These are phyloP conservation scores for Apus apus DNA, from an alignment of 2,113 vertebrate species.

Conservation along the genomic window DNA sequence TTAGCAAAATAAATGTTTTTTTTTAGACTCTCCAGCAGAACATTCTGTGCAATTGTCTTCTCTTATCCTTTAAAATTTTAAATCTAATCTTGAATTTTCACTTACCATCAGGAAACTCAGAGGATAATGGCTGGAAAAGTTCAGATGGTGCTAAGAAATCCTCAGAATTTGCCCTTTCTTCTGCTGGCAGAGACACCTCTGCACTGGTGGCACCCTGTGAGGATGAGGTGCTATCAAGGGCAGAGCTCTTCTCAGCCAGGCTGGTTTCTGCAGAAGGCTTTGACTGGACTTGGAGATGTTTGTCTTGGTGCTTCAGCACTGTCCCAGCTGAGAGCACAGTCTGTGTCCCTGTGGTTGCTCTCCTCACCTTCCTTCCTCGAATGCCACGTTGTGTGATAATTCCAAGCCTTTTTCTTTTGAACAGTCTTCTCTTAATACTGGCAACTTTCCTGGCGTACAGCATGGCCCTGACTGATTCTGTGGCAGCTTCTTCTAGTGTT, in stretches of 20 bases:
- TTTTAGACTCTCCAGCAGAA: background rate
- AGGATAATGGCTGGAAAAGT: background rate
- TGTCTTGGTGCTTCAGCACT: conserved; percentile 36
- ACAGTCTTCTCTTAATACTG: conserved; percentile 71
- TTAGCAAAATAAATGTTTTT: background rate
- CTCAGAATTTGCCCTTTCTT: background rate
- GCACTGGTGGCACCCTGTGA: background rate
- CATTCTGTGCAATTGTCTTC: background rate
- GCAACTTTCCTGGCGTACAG: conserved; percentile 70
- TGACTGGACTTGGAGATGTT: background rate
- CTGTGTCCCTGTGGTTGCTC: conserved; percentile 58
- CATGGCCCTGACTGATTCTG: conserved; percentile 68
- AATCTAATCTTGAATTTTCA: background rate
- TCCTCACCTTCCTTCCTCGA: conserved; percentile 58
- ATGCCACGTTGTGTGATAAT: background rate
- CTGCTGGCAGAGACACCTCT: background rate
- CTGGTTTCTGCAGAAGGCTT: background rate
- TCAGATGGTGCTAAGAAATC: background rate
- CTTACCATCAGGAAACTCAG: conserved; percentile 66
- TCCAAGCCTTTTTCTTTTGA: conserved; percentile 44
- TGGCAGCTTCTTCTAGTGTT: background rate
- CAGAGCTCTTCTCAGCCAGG: background rate
- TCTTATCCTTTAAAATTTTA: background rate
- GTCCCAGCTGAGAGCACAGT: conserved; percentile 64
- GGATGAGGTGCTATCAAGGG: background rate